Evolutionary conservation across 2,797 vertebrate species (phyloP), one percentile per base, ranked within the genome.

Genomic region (Bryconaethiops microstoma): DNA sequence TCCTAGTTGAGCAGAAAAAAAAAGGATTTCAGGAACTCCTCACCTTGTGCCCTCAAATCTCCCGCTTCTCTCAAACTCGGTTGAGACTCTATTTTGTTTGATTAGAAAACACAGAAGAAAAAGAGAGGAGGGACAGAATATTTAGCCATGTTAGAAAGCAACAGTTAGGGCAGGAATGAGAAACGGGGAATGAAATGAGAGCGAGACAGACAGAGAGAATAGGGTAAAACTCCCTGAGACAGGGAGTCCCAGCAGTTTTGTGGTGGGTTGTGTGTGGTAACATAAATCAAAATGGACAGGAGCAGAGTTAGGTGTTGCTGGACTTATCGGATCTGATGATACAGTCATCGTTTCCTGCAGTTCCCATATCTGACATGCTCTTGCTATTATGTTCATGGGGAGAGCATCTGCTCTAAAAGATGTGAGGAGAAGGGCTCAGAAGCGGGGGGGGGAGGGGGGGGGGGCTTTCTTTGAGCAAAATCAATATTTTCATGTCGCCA

Each of bases 1-100:
- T 39, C 21, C n/a, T 52, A 4, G 64, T 7, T 65, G 39, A 29
- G 68, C 21, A 4, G 19, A 48, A 80, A 29, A 80, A 29, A 57
- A 63, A 48, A 57, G 76, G 23, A 52, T 62, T 72, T 76, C 50
- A 70, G 64, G 69, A 72, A 77, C 79, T 80, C 85, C 97, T 99
- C 98, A 99, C 97, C 97, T 99, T 95, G 97, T 97, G 95, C 97
- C 97, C 97, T 99, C 97, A 97, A 95, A 97, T 97, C 97, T 96
- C 96, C 97, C 95, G 96, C 97, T 98, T 97, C 97, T 96, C 93
- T 99, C 98, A 97, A 97, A 96, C 93, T 99, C 96, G 93, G 96
- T 95, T 89, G 97, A 97, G 94, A 98, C 97, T 98, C 96, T 97
- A 52, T 91, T 90, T 71, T 50, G 42, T 73, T 76, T 74, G 81